Percentiles rank a stretch among this genome's conserved stretches.
These are phyloP conservation scores for Brachypodius melanocephalos DNA, from an alignment of 2,113 vertebrate genomes.

Conservation along the genomic window DNA sequence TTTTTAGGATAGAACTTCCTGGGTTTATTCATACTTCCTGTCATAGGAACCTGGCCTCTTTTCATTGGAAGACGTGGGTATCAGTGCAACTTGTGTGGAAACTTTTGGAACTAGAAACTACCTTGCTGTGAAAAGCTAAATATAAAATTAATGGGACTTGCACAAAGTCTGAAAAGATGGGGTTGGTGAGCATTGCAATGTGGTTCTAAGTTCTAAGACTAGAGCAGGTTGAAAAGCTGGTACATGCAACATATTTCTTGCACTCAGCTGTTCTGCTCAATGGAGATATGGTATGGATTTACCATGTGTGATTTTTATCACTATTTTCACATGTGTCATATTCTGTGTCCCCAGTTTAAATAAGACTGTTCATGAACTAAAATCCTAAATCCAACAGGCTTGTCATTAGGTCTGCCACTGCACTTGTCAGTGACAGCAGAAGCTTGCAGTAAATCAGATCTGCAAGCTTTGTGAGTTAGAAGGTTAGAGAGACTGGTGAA, in stretches of 20 bases:
- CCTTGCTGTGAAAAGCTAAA: background rate
- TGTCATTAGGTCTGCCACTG: background rate
- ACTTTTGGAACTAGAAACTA: background rate
- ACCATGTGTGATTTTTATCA: background rate
- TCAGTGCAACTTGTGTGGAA: background rate
- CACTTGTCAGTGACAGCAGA: background rate
- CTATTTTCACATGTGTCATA: accelerated
- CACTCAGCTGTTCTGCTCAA: background rate
- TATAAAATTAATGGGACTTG: background rate
- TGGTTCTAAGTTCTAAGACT: background rate
- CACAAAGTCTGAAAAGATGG: background rate
- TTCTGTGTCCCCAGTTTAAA: background rate
- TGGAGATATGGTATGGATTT: background rate
- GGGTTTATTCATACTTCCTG: background rate
- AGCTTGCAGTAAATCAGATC: background rate
- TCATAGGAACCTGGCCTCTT: background rate
- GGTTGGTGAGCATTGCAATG: background rate
- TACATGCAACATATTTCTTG: background rate
- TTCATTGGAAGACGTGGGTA: background rate
- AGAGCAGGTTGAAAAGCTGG: background rate
- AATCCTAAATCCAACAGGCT: background rate
- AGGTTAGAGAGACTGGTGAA: background rate
- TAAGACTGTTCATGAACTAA: background rate
- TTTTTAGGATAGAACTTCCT: background rate
- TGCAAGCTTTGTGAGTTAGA: background rate